phyloP scores from a whole-genome alignment of 2,113 vertebrate genomes.

The Oreocharis arfaki region DNA sequence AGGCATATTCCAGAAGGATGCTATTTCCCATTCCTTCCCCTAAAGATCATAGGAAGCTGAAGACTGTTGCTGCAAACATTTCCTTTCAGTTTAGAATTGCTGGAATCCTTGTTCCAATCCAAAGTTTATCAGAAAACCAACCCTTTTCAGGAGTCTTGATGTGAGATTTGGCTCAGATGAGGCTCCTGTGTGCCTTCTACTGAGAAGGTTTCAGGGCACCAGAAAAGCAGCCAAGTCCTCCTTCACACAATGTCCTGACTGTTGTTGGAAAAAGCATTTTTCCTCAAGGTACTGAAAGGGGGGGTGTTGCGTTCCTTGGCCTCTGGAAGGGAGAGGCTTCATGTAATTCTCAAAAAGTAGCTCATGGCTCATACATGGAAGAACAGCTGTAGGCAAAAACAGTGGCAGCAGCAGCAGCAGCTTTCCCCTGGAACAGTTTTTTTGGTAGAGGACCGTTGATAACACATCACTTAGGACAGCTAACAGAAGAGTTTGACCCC shows the following conservation, averaged over 20 bases:
- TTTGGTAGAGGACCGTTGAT: neutral
- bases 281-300: constrained; percentile 30
- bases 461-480: neutral
- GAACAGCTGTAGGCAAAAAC: neutral
- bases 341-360: constrained; percentile 8
- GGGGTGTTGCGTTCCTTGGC: constrained; percentile 38
- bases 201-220: neutral
- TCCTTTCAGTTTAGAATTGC: neutral
- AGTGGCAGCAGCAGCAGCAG: neutral
- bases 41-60: neutral
- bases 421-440: neutral
- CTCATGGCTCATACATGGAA: neutral
- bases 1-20: neutral
- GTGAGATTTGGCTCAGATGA: neutral
- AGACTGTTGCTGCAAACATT: neutral
- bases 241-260: neutral
- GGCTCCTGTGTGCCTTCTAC: neutral
- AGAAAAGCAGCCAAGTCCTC: constrained; percentile 6
- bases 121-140: neutral
- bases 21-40: neutral
- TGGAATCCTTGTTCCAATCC: neutral
- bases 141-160: neutral
- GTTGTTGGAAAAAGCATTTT: neutral
- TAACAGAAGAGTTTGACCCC: neutral
- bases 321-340: neutral